Conservation (phyloP, 1,140 invertebrate species). For the Neodiprion lecontei region DNA sequence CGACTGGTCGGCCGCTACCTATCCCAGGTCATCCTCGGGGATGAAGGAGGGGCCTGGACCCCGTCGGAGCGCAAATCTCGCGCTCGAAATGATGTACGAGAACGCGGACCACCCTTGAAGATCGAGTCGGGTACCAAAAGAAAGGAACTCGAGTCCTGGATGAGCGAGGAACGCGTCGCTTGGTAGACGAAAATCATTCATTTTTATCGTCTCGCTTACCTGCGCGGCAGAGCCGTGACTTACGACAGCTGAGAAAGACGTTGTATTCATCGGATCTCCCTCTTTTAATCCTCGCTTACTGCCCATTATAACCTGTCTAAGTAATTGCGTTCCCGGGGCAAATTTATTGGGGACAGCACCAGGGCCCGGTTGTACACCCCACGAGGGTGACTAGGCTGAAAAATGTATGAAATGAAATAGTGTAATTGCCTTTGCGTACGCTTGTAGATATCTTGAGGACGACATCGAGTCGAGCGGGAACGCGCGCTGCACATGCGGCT, state of each 20-base stretch:
- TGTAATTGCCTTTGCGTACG: not conserved
- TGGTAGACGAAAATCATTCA: slow-evolving; percentile 51
- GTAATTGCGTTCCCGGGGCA: slow-evolving; percentile 50
- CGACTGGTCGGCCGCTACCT: not conserved
- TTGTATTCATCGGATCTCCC: slow-evolving; percentile 8
- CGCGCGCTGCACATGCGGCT: not conserved
- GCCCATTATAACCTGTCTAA: slow-evolving; percentile 28
- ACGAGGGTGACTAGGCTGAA: not conserved
- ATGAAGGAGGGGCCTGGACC: slow-evolving; percentile 37
- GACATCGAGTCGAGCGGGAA: not conserved
- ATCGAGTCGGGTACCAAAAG: slow-evolving; percentile 33
- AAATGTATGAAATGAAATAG: not conserved
- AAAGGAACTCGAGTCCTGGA: not conserved
- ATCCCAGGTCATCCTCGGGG: not conserved
- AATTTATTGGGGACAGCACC: slow-evolving; percentile 46
- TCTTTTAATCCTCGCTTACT: slow-evolving; percentile 24
- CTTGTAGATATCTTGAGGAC: not conserved
- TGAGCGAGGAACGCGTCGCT: slow-evolving; percentile 40
- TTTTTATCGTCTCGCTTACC: slow-evolving; percentile 53
- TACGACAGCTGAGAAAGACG: slow-evolving; percentile 8
- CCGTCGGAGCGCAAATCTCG: slow-evolving; percentile 31
- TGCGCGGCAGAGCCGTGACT: slow-evolving; percentile 31
- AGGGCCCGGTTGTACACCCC: not conserved
- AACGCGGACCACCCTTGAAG: slow-evolving; percentile 55
- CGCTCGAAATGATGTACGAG: slow-evolving; percentile 49